phyloP scores from a whole-genome alignment of 2,797 vertebrate genomes.

The Phrynocephalus vlangalii region DNA sequence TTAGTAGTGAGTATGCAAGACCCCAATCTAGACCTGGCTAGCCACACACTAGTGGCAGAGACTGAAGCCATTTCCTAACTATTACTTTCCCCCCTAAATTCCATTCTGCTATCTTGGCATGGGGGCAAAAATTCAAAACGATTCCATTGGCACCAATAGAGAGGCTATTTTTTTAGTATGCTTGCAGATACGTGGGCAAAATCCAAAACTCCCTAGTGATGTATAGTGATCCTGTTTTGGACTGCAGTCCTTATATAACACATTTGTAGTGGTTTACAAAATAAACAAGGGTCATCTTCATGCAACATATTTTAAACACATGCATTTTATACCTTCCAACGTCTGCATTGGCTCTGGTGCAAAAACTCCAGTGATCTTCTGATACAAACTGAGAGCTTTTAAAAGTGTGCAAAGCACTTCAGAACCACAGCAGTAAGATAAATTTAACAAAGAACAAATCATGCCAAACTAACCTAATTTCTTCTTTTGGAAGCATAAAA shows the following conservation, averaged over 20 bases:
- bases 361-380: background rate
- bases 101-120: no score
- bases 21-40: background rate
- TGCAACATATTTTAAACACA: background rate
- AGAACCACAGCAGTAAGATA: background rate
- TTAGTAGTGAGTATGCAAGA: background rate
- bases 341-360: background rate
- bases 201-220: background rate
- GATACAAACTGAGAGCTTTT: background rate
- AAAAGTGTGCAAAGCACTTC: background rate
- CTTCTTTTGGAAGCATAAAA: conserved; percentile 15
- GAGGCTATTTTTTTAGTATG: background rate
- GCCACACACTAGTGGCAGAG: background rate
- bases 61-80: no score
- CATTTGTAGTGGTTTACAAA: background rate
- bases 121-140: background rate
- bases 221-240: background rate
- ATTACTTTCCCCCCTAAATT: no score
- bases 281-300: background rate
- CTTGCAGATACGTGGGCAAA: background rate
- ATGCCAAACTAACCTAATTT: conserved; percentile 21
- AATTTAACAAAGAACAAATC: conserved; percentile 35
- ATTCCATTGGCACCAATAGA: background rate
- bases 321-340: background rate
- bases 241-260: background rate